Evolutionary conservation across 1,140 invertebrate genomes (phyloP), one percentile per base, ranked within the genome.

Genomic region (Drosophila navojoa): DNA sequence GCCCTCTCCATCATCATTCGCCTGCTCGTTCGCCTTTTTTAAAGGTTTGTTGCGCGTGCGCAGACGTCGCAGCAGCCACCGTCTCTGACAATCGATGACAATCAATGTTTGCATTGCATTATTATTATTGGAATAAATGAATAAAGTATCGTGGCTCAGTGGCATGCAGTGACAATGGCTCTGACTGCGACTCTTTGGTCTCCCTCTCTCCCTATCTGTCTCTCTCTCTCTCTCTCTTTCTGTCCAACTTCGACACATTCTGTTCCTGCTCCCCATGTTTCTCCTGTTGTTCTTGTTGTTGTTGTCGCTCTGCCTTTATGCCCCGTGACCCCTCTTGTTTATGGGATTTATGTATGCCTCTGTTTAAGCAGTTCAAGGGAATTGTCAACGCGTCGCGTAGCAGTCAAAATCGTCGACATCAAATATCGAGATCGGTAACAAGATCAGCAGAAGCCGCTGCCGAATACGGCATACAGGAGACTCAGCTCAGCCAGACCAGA

Each of bases 51-150:
- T 79, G 73, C 79, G 84, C 84, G 85, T 81, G 84, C 87, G 76
- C 73, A 76, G 70, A 73, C 72, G 68, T 70, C 68, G 62, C 44
- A 13, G 55, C 62, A 72, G 70, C 45, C 62, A 58, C 53, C 62
- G 58, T 55, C 25, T 29, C 69, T 85, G 77, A 90, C 85, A 90
- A 90, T 90, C 86, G 85, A 90, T 90, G 85, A 90, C 86, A 90
- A 90, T 90, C 85, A 90, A 90, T 90, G 82, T 90, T 90, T 90
- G 89, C 89, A 90, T 90, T 90, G 89, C 89, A 90, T 90, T 90
- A 90, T 90, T 90, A 90, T 90, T 90, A 90, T 90, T 90, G 87
- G 89, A 90, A 90, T 90, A 90, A 89, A 90, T 90, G 89, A 90
- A 90, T 90, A 90, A 90, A 90, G 80, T 89, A 91, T 89, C 89